A percentile compares a stretch with the other conserved stretches of the same genome.
phyloP scores from a whole-genome alignment of 2,797 vertebrate species.

The Parauchenoglanis punctatus region DNA sequence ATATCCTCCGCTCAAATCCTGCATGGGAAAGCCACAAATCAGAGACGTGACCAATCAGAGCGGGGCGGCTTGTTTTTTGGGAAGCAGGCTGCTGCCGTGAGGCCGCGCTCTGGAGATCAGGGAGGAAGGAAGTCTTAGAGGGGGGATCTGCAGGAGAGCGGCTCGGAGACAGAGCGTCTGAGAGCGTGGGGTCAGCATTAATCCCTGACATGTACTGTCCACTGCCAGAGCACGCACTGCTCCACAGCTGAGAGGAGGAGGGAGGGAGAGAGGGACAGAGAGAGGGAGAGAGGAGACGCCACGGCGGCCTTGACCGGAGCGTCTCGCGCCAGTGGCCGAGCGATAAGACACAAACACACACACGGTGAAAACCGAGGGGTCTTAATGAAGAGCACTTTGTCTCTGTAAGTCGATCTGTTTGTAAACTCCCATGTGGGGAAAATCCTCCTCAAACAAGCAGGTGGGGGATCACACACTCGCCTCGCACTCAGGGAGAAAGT shows the following conservation, averaged over 20 bases:
- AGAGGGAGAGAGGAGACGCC: constrained; percentile 10
- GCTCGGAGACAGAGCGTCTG: constrained; percentile 43
- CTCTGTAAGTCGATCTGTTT: constrained; percentile 66
- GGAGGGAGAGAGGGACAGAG: constrained; percentile 15
- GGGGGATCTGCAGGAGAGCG: constrained; percentile 45
- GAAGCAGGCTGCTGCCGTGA: constrained; percentile 25
- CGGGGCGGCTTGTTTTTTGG: constrained; percentile 25
- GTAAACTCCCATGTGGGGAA: constrained; percentile 55
- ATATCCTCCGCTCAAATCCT: constrained; percentile 7
- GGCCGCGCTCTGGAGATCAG: constrained; percentile 43
- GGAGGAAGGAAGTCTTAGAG: constrained; percentile 55
- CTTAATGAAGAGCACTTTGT: constrained; percentile 64
- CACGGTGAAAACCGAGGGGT: constrained; percentile 41
- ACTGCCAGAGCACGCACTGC: constrained; percentile 54
- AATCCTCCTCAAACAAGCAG: constrained; percentile 49
- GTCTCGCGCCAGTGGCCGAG: constrained; percentile 30
- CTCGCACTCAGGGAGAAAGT: constrained; percentile 24
- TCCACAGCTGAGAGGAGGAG: constrained; percentile 47
- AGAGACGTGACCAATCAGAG: not conserved
- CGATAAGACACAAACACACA: constrained; percentile 39
- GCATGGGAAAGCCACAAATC: constrained; percentile 31
- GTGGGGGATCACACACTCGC: not conserved
- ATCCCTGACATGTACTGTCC: constrained; percentile 40
- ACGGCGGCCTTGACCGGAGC: constrained; percentile 43
- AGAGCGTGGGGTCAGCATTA: constrained; percentile 35